Evolutionary conservation across 2,797 vertebrate species (phyloP).

Genomic region (Hypotaenidia philippensis): DNA sequence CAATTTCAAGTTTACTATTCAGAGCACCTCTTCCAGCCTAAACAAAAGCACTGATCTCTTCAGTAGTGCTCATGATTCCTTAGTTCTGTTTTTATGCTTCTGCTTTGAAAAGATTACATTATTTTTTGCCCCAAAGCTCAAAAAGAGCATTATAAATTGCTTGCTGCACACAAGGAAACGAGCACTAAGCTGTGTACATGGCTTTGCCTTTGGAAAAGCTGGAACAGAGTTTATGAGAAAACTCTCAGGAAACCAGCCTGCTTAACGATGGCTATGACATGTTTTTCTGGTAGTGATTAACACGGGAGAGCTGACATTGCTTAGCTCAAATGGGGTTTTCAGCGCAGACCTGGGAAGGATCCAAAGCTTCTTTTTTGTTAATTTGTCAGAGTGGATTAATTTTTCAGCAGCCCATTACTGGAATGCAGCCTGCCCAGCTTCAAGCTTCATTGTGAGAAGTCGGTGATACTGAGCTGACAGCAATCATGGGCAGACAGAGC

Average conservation of each 20-base stretch:
- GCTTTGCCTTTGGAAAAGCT: background rate
- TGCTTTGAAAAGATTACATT: background rate
- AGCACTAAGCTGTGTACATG: background rate
- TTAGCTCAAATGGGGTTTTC: slow-evolving; percentile 32
- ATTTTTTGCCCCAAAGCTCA: background rate
- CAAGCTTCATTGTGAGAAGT: background rate
- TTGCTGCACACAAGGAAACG: background rate
- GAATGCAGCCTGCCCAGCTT: slow-evolving; percentile 17
- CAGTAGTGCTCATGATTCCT: background rate
- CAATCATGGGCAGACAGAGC: background rate
- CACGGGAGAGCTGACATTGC: background rate
- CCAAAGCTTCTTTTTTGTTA: slow-evolving; percentile 49
- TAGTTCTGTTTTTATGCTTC: background rate
- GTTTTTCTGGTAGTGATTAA: slow-evolving; percentile 21
- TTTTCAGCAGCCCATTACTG: slow-evolving; percentile 54
- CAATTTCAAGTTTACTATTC: background rate
- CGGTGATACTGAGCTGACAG: slow-evolving; percentile 21
- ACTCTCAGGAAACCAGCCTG: background rate
- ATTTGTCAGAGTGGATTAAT: slow-evolving; percentile 70
- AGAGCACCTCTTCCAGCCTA: background rate
- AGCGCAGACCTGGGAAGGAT: slow-evolving; percentile 9
- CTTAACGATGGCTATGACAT: background rate
- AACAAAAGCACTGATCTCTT: background rate
- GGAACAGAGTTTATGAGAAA: background rate
- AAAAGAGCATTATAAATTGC: background rate